Evolutionary conservation across 1,140 invertebrate species (phyloP).

Genomic region (Melanaphis sacchari): DNA sequence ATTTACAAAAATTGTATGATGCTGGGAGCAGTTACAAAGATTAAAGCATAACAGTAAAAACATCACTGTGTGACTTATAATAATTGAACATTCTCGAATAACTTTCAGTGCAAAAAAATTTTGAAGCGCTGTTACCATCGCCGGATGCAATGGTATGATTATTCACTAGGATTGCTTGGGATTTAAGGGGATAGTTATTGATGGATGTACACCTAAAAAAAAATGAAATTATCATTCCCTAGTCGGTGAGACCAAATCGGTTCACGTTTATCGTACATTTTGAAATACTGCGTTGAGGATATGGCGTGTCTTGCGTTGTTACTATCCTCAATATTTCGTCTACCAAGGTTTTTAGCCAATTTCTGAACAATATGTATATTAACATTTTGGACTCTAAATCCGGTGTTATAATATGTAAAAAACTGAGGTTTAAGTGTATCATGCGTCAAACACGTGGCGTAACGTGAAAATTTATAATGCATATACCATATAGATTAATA

Average conservation of each 20-base stretch:
- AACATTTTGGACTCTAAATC: not conserved
- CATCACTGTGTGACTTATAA: not conserved
- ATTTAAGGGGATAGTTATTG: too few species aligned
- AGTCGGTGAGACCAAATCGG: not conserved
- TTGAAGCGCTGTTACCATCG: too few species aligned
- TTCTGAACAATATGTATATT: not conserved
- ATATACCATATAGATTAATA: not conserved
- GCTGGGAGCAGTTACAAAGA: not conserved
- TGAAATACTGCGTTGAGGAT: not conserved
- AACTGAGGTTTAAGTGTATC: not conserved
- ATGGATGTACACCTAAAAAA: not conserved
- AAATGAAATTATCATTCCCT: not conserved
- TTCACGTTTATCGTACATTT: not conserved
- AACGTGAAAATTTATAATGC: not conserved
- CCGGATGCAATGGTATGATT: too few species aligned
- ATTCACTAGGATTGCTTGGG: too few species aligned
- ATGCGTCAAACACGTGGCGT: not conserved
- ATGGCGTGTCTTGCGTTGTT: not conserved
- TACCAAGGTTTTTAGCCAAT: not conserved
- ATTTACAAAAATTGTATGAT: not conserved
- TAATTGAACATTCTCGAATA: too few species aligned
- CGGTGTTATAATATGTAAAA: not conserved
- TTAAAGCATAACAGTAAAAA: not conserved
- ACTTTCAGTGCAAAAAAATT: too few species aligned
- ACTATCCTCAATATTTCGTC: not conserved